Conservation (phyloP, 1,140 invertebrate species). For the Pentalonia nigronervosa region DNA sequence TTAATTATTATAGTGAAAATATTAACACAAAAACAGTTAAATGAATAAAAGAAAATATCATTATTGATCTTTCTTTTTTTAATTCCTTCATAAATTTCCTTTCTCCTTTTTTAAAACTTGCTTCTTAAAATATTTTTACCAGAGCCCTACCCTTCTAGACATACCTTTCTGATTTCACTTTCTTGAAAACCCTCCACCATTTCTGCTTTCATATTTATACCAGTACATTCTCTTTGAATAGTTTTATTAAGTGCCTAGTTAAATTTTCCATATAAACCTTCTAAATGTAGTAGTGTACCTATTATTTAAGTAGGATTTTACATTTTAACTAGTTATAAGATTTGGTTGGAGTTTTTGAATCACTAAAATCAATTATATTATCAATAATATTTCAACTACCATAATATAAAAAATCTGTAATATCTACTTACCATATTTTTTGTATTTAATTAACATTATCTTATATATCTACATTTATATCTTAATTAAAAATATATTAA, state of each 20-base stretch:
- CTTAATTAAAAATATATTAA: no score
- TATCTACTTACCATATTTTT: no score
- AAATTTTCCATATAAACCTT: conserved; percentile 23
- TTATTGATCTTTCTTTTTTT: conserved; percentile 21
- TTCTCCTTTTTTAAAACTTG: conserved; percentile 49
- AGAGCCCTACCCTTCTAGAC: conserved; percentile 44
- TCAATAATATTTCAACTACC: not conserved
- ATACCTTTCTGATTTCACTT: conserved; percentile 55
- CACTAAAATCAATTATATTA: not conserved
- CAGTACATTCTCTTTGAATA: conserved; percentile 50
- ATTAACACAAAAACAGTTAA: not conserved
- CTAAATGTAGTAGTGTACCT: conserved; percentile 14
- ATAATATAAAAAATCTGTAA: no score
- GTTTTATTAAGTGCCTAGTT: not conserved
- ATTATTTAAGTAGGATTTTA: not conserved
- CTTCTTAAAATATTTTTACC: conserved; percentile 50
- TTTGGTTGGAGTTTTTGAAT: not conserved
- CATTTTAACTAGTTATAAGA: not conserved
- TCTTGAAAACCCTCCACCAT: conserved; percentile 42
- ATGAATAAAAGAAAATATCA: not conserved
- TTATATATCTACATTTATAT: no score
- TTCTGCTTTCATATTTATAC: conserved; percentile 46
- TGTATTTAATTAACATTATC: no score
- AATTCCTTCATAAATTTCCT: conserved; percentile 28
- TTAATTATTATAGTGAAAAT: no score